These are phyloP conservation scores for Manis javanica DNA, from an alignment of 2,797 vertebrate species.

Conservation along the genomic window DNA sequence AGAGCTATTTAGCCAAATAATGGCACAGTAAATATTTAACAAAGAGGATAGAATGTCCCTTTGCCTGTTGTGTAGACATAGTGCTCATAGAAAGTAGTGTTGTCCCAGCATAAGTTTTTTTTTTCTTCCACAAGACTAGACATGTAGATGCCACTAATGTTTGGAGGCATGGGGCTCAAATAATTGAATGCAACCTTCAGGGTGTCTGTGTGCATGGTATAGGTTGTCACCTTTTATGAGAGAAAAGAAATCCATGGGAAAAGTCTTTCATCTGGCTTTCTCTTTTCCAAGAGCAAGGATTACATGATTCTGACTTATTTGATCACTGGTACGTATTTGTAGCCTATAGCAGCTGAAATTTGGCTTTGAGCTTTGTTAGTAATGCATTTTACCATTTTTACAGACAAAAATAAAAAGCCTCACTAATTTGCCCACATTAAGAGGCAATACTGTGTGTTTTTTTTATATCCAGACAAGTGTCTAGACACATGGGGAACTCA, in stretches of 20 bases:
- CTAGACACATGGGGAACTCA: conserved; percentile 1
- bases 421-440: not conserved
- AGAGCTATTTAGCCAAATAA: not conserved
- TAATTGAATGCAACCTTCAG: not conserved
- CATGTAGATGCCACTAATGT: not conserved
- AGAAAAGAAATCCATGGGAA: not conserved
- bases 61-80: not conserved
- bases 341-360: conserved; percentile 23
- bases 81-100: not conserved
- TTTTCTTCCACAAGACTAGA: not conserved
- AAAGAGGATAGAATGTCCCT: not conserved
- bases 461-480: conserved; percentile 3
- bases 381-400: conserved; percentile 23
- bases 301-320: not conserved
- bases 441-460: not conserved
- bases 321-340: conserved; percentile 27
- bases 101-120: not conserved
- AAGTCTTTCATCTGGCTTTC: not conserved
- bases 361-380: conserved; percentile 43
- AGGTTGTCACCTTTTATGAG: not conserved
- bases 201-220: not conserved
- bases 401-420: conserved; percentile 15
- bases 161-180: not conserved
- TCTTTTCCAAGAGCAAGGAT: not conserved
- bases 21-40: not conserved